Base-by-base conservation (phyloP, 2,113 vertebrate genomes). In the Pongo abelii region DNA sequence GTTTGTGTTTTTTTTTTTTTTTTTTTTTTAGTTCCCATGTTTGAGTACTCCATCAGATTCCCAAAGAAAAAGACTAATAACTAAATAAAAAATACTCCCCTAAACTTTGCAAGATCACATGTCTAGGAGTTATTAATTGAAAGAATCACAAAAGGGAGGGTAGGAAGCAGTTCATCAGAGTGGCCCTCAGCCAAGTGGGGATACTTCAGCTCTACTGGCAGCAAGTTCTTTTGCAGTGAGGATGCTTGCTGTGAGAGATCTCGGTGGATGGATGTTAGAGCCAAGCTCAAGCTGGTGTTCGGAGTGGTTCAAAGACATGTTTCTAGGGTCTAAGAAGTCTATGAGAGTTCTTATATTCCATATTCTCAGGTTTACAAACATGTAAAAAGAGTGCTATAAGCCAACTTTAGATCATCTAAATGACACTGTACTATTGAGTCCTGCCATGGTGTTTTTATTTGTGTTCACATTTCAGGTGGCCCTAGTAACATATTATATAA, bases 51-150 rank as follows among this genome's bases (percentile, higher is more conserved):
- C 50, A 91, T 79, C 89, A 86, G 23, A 93, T 86, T 75, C 12
- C 10, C 59, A 90, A 81, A 93, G 90, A 52, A 97, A 94, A 95
- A 87, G 23, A 91, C 78, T 6, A 92, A 85, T 52, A 69, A 79
- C 46, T 79, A 79, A 70, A 96, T 77, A 16, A 52, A 91, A 96
- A 97, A 38, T 35, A 79, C 22, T 8, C 0, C 0, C 20, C 93
- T 48, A 69, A 91, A 88, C 8, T 93, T 83, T 79, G 57, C 23
- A 80, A 59, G 38, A 57, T 70, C 30, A 22, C 32, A 88, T 57
- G 72, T 91, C 40, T 69, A 46, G 32, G 48, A 67, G 22, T 70
- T 75, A 64, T 35, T 81, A 52, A 81, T 10, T 93, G 35, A 96
- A 17, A 88, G 48, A 43, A 72, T 16, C 43, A 64, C 55, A 88